phyloP scores from a whole-genome alignment of 2,888 invertebrate species.

The Exephanes ischioxanthus region DNA sequence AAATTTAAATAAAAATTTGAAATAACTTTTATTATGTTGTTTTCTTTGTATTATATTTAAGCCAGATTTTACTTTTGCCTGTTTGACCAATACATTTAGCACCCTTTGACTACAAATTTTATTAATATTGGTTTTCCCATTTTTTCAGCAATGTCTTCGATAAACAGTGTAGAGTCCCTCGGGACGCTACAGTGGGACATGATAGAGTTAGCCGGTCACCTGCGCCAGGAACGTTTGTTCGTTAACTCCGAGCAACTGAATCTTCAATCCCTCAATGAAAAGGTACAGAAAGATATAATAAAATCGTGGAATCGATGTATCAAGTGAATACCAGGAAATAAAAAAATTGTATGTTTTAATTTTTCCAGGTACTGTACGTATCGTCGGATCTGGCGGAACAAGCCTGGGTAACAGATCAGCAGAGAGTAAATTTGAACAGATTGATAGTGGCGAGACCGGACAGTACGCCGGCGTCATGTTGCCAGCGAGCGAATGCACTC shows the following conservation, averaged over 20 bases:
- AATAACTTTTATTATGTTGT: neutral
- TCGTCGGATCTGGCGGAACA: constrained; percentile 89
- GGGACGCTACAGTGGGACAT: constrained; percentile 86
- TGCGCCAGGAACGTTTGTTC: constrained; percentile 94
- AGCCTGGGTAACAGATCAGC: constrained; percentile 95
- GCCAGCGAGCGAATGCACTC: constrained; percentile 89
- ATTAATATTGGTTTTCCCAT: neutral
- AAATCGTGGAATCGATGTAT: neutral
- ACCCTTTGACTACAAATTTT: neutral
- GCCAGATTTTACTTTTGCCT: neutral
- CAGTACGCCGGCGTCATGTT: constrained; percentile 91
- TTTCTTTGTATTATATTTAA: neutral
- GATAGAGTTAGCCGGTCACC: constrained; percentile 89
- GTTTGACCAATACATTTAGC: neutral
- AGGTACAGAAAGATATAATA: constrained; percentile 85
- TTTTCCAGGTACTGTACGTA: constrained; percentile 85
- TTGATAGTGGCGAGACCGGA: constrained; percentile 91
- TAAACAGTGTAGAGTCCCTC: constrained; percentile 81
- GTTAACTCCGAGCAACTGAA: constrained; percentile 94
- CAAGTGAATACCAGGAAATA: neutral
- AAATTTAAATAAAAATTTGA: neutral
- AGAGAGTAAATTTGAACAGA: constrained; percentile 92
- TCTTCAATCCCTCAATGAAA: constrained; percentile 91
- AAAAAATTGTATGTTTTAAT: neutral
- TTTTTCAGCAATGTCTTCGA: constrained; percentile 80